A percentile compares a stretch with the other conserved stretches of the same genome.
Evolutionary conservation across 2,888 invertebrate species (phyloP).

Genomic region (Polyommatus icarus): DNA sequence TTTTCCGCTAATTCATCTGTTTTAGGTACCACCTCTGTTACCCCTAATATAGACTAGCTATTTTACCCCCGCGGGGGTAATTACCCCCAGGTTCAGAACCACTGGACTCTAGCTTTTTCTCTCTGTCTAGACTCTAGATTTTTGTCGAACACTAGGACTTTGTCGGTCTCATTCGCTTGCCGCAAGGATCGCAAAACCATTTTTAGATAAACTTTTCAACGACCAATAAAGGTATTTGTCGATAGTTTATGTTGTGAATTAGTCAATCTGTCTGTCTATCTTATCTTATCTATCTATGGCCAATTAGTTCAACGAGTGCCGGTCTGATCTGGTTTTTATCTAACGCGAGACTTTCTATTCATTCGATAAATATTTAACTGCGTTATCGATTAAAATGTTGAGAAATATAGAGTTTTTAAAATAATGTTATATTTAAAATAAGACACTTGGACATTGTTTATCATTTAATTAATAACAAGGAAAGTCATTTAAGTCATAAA

Average conservation of each 20-base stretch:
- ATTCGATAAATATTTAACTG: background rate
- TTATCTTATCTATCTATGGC: slow-evolving; percentile 18
- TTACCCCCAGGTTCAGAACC: background rate
- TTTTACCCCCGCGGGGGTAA: background rate
- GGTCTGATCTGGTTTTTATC: background rate
- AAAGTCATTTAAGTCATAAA: too few species aligned
- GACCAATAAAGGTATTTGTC: background rate
- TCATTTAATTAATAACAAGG: too few species aligned
- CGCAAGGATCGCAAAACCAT: too few species aligned
- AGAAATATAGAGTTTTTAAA: too few species aligned
- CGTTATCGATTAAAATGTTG: background rate
- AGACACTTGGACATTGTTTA: too few species aligned
- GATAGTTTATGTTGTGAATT: slow-evolving; percentile 10
- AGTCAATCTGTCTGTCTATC: slow-evolving; percentile 4
- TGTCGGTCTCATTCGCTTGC: too few species aligned
- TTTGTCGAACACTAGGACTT: too few species aligned
- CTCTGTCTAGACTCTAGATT: too few species aligned
- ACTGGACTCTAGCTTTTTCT: background rate
- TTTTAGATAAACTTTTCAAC: background rate
- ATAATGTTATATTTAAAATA: too few species aligned
- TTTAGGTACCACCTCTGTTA: too few species aligned
- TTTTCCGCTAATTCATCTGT: too few species aligned
- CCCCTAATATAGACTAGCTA: background rate
- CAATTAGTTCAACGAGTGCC: slow-evolving; percentile 4
- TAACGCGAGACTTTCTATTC: slow-evolving; percentile 6